Evolutionary conservation across 2,797 vertebrate species (phyloP).

Genomic region (Fistularia tabacaria): DNA sequence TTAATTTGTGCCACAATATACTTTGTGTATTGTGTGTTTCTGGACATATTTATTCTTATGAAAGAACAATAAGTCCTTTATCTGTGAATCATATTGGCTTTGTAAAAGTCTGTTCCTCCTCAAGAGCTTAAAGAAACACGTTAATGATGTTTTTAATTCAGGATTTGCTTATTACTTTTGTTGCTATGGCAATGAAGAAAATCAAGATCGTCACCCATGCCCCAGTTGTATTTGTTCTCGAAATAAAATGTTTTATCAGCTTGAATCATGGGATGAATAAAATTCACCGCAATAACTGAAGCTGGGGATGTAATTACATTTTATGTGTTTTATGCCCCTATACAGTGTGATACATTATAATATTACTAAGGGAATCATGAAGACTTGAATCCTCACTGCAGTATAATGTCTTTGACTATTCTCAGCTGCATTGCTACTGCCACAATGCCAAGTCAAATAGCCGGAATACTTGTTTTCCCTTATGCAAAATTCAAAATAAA

Average conservation of each 20-base stretch:
- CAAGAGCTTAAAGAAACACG: constrained; percentile 49
- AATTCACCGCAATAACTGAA: constrained; percentile 51
- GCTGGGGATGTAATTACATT: constrained; percentile 58
- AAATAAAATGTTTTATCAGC: constrained; percentile 43
- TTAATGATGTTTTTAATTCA: constrained; percentile 68
- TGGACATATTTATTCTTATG: constrained; percentile 40
- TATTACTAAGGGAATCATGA: constrained; percentile 43
- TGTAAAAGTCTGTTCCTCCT: constrained; percentile 42
- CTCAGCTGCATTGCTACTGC: constrained; percentile 19
- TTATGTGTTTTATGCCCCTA: constrained; percentile 51
- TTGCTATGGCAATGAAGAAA: constrained; percentile 49
- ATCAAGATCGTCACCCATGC: constrained; percentile 53
- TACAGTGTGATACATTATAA: constrained; percentile 41
- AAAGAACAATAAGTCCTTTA: constrained; percentile 60
- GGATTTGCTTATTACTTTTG: constrained; percentile 46
- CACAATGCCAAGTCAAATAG: constrained; percentile 27
- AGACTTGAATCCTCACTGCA: constrained; percentile 35
- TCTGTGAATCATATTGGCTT: constrained; percentile 38
- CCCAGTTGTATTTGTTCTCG: constrained; percentile 35
- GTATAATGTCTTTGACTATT: constrained; percentile 23
- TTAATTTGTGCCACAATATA: constrained; percentile 58
- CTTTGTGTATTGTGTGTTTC: constrained; percentile 30
- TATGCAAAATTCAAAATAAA: constrained; percentile 12
- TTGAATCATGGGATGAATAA: constrained; percentile 62
- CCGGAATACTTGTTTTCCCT: constrained; percentile 3